Conservation (phyloP, 2,888 invertebrate genomes). For the Synergus gifuensis region DNA sequence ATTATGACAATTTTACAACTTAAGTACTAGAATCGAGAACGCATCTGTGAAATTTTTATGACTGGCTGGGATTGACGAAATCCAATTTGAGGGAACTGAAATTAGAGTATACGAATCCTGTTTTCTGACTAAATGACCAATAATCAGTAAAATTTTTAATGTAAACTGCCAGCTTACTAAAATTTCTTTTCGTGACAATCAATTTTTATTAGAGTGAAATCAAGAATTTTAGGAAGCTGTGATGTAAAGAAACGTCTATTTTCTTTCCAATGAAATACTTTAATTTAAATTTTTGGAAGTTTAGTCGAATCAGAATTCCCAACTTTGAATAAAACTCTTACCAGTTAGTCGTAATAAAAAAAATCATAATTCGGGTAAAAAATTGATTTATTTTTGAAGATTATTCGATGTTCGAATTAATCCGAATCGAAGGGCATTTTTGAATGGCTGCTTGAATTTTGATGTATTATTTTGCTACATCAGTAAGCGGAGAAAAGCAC, state of each 20-base stretch:
- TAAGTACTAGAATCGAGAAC: background rate
- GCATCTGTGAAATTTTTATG: background rate
- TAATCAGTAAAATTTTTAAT: background rate
- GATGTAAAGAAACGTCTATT: background rate
- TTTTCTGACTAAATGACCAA: background rate
- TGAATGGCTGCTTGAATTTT: conserved; percentile 23
- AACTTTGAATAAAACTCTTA: background rate
- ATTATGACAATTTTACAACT: conserved; percentile 17
- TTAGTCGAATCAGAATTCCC: background rate
- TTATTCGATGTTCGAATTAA: background rate
- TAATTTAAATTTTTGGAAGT: background rate
- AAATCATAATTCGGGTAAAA: background rate
- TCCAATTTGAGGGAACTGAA: background rate
- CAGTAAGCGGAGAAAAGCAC: conserved; percentile 47
- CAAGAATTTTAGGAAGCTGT: background rate
- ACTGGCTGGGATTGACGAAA: conserved; percentile 8
- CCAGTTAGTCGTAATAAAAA: background rate
- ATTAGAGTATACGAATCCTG: background rate
- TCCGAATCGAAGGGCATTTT: conserved; percentile 9
- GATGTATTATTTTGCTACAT: conserved; percentile 31
- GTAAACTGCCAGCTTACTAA: background rate
- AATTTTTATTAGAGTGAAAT: background rate
- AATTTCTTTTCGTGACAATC: background rate
- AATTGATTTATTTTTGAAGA: background rate
- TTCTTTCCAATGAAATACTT: background rate